Base-by-base conservation (phyloP, 2,888 invertebrate genomes). In the Ochropacha duplaris region DNA sequence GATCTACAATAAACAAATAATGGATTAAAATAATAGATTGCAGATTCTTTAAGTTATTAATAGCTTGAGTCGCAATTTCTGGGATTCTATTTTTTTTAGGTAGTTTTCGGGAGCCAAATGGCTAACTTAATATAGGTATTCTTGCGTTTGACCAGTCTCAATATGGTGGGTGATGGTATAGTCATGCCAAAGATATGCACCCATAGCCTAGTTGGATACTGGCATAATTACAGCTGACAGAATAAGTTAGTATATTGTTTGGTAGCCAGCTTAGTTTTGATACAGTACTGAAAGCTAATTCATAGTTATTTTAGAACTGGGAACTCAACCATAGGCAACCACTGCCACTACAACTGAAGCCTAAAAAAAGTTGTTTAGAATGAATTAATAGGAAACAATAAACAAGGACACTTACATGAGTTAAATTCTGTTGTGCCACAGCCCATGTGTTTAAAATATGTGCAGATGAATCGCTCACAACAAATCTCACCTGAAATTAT, bases 401-500 rank as follows among this genome's bases (percentile, higher is more conserved):
- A 44, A 44, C 5, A 19, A 44, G 16, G 9, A 24, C 54, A 93
- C 94, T 94, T 88, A 98, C 98, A 92, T 97, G 97, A 51, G 95
- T 95, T 79, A 98, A 93, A 87, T 96, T 98, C 87, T 99, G 98
- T 67, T 98, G 98, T 56, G 94, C 88, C 9, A 94, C 88, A 69
- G 94, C 95, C 98, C 98, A 98, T 57, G 96, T 96, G 76, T 98
- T 98, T 26, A 98, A 91, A 64, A 96, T 95, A 67, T 97, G 96
- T 0, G 97, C 97, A 16, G 95, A 94, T n/a, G 95, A 95, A 84
- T 98, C 98, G 78, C 97, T 97, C 0, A 97, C 96, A 56, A 98
- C 95, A 86, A 98, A 97, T 59, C 97, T 94, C 19, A 98, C 94
- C 96, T 96, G 78, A 60, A 94, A 52, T 31, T 2, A 16, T 51